Percentiles rank a stretch among this genome's conserved stretches.
These are phyloP conservation scores for Cephus rjabovi DNA, from an alignment of 2,888 invertebrate species.

Conservation along the genomic window DNA sequence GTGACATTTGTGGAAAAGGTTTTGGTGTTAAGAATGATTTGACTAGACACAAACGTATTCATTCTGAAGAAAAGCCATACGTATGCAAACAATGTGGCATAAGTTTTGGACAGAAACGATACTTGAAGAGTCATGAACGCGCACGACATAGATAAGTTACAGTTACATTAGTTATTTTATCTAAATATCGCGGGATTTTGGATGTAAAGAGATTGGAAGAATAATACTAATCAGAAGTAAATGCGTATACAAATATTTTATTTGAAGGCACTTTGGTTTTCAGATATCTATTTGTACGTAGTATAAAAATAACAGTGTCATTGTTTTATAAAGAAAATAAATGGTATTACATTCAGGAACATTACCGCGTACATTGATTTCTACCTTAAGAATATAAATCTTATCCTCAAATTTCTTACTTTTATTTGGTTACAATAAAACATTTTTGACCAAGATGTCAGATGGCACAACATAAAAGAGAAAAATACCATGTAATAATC, in stretches of 20 bases:
- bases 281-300: background rate
- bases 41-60: constrained; percentile 70
- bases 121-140: constrained; percentile 68
- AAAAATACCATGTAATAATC: background rate
- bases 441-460: too few relatives aligned
- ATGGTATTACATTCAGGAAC: background rate
- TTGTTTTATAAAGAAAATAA: background rate
- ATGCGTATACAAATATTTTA: background rate
- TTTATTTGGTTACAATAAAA: background rate
- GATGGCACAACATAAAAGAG: background rate
- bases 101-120: constrained; percentile 69
- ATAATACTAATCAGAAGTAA: background rate
- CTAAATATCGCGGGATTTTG: background rate
- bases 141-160: constrained; percentile 33
- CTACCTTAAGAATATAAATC: background rate
- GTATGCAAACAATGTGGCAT: constrained; percentile 67
- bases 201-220: background rate
- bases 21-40: constrained; percentile 69
- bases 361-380: background rate
- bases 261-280: background rate
- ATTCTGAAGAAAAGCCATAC: constrained; percentile 65
- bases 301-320: background rate
- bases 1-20: constrained; percentile 68
- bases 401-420: background rate
- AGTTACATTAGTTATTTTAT: background rate